Conservation (phyloP, 2,888 invertebrate genomes). For the Caenorhabditis sp. region DNA sequence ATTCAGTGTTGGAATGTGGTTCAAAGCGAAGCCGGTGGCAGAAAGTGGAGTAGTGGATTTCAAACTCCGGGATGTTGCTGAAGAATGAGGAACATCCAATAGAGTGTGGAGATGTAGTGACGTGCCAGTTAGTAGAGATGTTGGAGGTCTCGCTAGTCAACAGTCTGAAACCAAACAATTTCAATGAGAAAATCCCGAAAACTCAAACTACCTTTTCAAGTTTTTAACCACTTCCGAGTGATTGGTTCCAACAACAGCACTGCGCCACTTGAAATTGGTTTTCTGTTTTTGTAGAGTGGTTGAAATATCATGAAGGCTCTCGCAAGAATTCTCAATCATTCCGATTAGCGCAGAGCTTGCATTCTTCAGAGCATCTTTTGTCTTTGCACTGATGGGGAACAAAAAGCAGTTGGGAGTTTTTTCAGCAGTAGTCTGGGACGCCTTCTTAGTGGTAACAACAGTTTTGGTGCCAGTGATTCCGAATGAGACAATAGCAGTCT, state of each 20-base stretch:
- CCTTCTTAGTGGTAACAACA: slow-evolving; percentile 52
- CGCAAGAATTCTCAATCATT: slow-evolving; percentile 59
- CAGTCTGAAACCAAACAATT: slow-evolving; percentile 28
- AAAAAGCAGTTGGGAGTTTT: slow-evolving; percentile 24
- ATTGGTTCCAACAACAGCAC: slow-evolving; percentile 57
- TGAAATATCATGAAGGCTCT: slow-evolving; percentile 64
- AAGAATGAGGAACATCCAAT: slow-evolving; percentile 57
- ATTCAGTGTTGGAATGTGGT: slow-evolving; percentile 48
- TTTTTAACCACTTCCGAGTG: slow-evolving; percentile 54
- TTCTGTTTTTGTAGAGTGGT: slow-evolving; percentile 66
- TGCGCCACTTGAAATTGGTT: slow-evolving; percentile 64
- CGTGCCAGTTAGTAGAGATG: slow-evolving; percentile 26
- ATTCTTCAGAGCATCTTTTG: slow-evolving; percentile 59
- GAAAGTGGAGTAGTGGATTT: slow-evolving; percentile 56
- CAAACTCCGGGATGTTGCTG: slow-evolving; percentile 56
- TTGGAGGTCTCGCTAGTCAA: slow-evolving; percentile 24
- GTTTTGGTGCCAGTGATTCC: slow-evolving; percentile 73
- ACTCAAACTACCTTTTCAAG: slow-evolving; percentile 27
- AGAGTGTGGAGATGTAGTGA: slow-evolving; percentile 22
- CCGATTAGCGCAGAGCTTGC: slow-evolving; percentile 33
- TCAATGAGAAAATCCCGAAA: background rate
- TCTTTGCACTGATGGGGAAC: slow-evolving; percentile 68
- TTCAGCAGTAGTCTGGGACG: background rate
- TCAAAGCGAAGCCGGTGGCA: slow-evolving; percentile 66
- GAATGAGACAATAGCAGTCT: slow-evolving; percentile 68